Conservation (phyloP, 1,140 invertebrate species). For the Ruditapes philippinarum region DNA sequence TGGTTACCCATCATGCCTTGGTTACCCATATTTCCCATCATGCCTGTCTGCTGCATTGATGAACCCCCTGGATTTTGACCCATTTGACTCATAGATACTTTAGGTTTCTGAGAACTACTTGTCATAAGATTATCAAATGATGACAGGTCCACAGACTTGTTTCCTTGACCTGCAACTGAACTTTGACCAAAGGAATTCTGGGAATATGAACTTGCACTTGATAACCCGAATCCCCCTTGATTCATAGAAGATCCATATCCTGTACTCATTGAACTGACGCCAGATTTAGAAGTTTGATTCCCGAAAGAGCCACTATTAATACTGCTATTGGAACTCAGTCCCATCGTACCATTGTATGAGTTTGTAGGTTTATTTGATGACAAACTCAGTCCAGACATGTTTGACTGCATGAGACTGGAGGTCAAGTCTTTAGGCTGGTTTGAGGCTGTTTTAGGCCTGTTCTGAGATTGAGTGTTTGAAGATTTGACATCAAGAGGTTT, state of each 20-base stretch:
- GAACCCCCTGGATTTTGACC: slow-evolving; percentile 52
- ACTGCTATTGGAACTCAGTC: neutral
- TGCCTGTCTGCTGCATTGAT: slow-evolving; percentile 1
- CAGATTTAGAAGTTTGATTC: slow-evolving; percentile 17
- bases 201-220: neutral
- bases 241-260: neutral
- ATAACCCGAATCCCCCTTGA: slow-evolving; percentile 21
- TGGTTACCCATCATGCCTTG: slow-evolving; percentile 58
- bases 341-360: neutral
- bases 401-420: slow-evolving; percentile 90
- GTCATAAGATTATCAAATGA: slow-evolving; percentile 82
- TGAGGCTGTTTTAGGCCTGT: slow-evolving; percentile 69
- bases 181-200: slow-evolving; percentile 34
- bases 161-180: slow-evolving; percentile 27
- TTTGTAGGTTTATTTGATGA: slow-evolving; percentile 46
- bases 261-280: neutral
- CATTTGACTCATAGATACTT: slow-evolving; percentile 79
- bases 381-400: slow-evolving; percentile 86
- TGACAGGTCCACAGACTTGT: slow-evolving; percentile 76
- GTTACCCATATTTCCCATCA: slow-evolving; percentile 61
- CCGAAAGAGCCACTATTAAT: slow-evolving; percentile 5
- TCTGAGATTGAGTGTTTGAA: slow-evolving; percentile 76
- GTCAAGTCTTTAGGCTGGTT: slow-evolving; percentile 87
- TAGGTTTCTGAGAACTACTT: slow-evolving; percentile 66
- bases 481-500: slow-evolving; percentile 85